Base-by-base conservation (phyloP, 2,113 vertebrate genomes). In the Tringa solitaria region DNA sequence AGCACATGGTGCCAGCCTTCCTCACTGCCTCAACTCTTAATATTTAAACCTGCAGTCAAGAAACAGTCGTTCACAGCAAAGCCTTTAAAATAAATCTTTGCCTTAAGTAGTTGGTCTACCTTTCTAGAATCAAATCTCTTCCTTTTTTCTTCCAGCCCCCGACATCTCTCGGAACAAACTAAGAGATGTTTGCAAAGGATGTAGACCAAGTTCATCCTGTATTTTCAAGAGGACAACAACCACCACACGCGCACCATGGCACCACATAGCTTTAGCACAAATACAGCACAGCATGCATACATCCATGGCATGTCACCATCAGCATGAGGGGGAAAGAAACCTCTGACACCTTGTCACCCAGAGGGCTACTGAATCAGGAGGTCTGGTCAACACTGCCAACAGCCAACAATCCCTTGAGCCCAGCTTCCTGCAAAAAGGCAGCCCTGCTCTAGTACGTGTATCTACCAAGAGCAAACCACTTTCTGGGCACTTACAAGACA, bases 21-120 rank as follows among this genome's bases (percentile, higher is more conserved):
- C 37, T 75, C 60, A 59, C 22, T 32, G 41, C 61, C 33, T 56
- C 61, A 56, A 0, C 28, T 78, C 57, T 63, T 27, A 6, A 28
- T 24, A 64, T 53, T 69, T 67, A 82, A 81, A 89, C 4, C 5
- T 50, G 33, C 22, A 48, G 10, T 5, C 75, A 69, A 35, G 45
- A 56, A 90, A 24, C 3, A 20, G 20, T 6, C 0, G 0, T 21
- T 26, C 1, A 1, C 18, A 57, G 51, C 54, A 82, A 90, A 56
- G 14, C 10, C 39, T 46, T 72, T 17, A 87, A 87, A 89, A 82
- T n/a, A 72, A 56, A 85, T 33, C 60, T 45, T 37, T 24, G 19
- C 57, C 53, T 73, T 70, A 70, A 68, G 21, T 27, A 24, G 26
- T 12, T 50, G 59, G 24, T 78, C 68, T 77, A 51, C 41, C 26